These are phyloP conservation scores for Emmelina monodactyla DNA, from an alignment of 2,888 invertebrate species.

Conservation along the genomic window DNA sequence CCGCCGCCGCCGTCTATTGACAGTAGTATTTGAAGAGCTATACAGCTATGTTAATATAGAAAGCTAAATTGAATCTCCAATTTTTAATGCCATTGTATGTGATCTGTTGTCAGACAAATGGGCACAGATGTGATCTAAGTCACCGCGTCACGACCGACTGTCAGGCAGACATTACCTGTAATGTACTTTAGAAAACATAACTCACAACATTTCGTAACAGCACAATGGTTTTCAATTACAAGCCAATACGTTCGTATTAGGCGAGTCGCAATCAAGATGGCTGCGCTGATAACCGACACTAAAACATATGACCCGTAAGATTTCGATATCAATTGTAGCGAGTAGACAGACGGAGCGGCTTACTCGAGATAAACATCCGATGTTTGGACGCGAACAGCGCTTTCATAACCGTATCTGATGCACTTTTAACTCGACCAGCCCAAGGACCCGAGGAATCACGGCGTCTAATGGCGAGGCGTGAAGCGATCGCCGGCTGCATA, in stretches of 20 bases:
- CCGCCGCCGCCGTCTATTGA: too few relatives aligned
- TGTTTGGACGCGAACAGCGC: neutral
- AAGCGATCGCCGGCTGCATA: neutral
- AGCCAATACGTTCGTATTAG: neutral
- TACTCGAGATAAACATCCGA: constrained; percentile 1
- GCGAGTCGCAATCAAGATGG: neutral
- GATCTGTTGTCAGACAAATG: too few relatives aligned
- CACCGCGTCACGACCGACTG: neutral
- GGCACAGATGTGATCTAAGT: neutral
- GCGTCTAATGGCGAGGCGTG: neutral
- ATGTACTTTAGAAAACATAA: neutral
- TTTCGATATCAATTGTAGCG: constrained; percentile 1
- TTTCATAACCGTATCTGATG: constrained; percentile 1
- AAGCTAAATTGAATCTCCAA: too few relatives aligned
- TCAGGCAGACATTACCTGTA: too few relatives aligned
- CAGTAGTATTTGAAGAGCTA: too few relatives aligned
- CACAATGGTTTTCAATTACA: constrained; percentile 1
- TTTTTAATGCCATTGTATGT: too few relatives aligned
- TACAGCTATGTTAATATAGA: too few relatives aligned
- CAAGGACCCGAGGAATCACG: neutral
- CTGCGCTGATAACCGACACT: neutral
- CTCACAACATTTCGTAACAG: neutral
- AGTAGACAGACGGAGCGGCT: neutral
- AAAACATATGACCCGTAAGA: neutral
- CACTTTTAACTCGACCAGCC: neutral